Base-by-base conservation (phyloP, 2,797 vertebrate genomes). In the Coracias cyanogaster region DNA sequence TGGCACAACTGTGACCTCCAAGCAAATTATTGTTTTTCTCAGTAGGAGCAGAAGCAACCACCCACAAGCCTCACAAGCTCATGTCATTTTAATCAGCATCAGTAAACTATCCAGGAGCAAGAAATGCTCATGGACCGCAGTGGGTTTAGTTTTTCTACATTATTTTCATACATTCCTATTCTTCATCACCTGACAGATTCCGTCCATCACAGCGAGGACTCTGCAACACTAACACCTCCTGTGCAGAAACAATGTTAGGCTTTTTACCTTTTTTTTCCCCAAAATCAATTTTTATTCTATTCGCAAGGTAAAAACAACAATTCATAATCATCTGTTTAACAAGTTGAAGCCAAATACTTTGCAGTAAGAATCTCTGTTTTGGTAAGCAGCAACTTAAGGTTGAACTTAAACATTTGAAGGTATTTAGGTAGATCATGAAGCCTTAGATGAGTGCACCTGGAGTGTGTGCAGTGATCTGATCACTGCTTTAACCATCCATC, bases 1-100 rank as follows among this genome's bases (percentile, higher is more conserved):
- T 76, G 69, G 39, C 80, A 74, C 67, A 72, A 46, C 86, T 4
- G 6, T 89, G 80, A 91, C 80, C 90, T 96, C 76, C 61, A 71
- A 93, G 90, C 10, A 97, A 96, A 96, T 94, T 61, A 80, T 22
- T 92, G 57, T 28, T 71, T 24, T 73, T 76, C 87, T 74, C 76
- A 19, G 67, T 18, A 41, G n/a, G 48, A 91, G 79, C 49, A 64
- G 67, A 51, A 78, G 48, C 46, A 92, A 43, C 71, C 54, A 51
- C 83, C 79, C 62, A 70, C 51, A 0, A 91, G 60, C 74, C 24
- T 90, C 72, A 55, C 37, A 86, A 41, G 26, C 41, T 65, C 73
- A 64, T 76, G 57, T 16, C 69, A 57, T 72, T 89, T 93, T 70
- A 91, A 78, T 46, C 37, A 71, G 25, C 52, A 46, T 72, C 82